Conservation (phyloP, 2,797 vertebrate genomes). For the Gouania willdenowi region DNA sequence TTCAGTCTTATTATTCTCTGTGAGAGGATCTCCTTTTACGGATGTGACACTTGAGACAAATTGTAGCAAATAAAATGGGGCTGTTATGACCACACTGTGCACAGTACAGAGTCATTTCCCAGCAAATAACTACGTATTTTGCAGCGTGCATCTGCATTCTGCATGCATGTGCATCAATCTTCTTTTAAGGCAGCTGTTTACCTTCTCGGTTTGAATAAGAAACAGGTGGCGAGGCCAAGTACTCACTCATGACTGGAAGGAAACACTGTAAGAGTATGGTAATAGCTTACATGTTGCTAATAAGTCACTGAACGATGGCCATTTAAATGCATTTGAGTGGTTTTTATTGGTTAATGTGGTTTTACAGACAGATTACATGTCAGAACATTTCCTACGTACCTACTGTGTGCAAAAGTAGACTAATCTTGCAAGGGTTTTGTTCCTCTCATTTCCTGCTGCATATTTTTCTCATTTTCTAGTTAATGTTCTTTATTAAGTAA, state of each 20-base stretch:
- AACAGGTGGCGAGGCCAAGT: slow-evolving; percentile 53
- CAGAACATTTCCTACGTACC: not conserved
- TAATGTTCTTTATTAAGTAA: no score
- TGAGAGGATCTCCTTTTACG: not conserved
- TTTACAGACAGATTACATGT: slow-evolving; percentile 14
- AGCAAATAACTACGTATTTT: slow-evolving; percentile 19
- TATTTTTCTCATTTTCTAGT: no score
- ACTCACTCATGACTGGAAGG: slow-evolving; percentile 13
- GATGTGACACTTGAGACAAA: slow-evolving; percentile 32
- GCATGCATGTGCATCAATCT: slow-evolving; percentile 13
- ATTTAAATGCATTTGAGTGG: slow-evolving; percentile 21
- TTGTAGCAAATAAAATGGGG: slow-evolving; percentile 14
- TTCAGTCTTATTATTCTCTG: slow-evolving; percentile 9
- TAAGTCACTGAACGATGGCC: slow-evolving; percentile 22
- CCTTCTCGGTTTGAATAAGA: slow-evolving; percentile 58
- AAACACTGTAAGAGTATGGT: slow-evolving; percentile 23
- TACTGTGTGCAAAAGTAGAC: not conserved
- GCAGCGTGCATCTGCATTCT: not conserved
- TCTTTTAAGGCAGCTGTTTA: slow-evolving; percentile 50
- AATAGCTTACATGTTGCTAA: slow-evolving; percentile 52
- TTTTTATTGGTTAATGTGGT: slow-evolving; percentile 21
- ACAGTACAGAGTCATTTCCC: slow-evolving; percentile 1
- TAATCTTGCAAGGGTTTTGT: no score
- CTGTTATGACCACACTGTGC: slow-evolving; percentile 5
- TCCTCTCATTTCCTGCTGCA: no score